Conservation (phyloP, 2,113 vertebrate species). For the Maylandia zebra region DNA sequence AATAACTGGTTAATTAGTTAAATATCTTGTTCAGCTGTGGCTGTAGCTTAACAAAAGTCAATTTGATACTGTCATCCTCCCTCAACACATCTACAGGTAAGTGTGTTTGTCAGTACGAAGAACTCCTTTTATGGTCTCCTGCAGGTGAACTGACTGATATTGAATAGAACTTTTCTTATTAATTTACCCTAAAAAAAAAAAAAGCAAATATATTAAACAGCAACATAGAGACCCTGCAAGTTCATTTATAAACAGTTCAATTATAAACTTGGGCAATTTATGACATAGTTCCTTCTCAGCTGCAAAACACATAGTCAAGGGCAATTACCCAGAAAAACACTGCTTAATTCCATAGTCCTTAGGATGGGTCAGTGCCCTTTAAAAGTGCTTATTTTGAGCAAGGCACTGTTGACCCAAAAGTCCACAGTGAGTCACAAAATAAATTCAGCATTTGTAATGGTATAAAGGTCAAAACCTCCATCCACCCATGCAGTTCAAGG, state of each 20-base stretch:
- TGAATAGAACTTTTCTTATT: background rate
- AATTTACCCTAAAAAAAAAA: background rate
- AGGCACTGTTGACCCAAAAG: background rate
- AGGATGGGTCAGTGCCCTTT: background rate
- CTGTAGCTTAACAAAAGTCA: background rate
- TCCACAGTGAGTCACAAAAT: background rate
- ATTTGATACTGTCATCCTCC: background rate
- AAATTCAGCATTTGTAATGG: background rate
- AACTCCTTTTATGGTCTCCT: background rate
- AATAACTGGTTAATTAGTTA: background rate
- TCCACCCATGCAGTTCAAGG: background rate
- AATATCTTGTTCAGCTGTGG: background rate
- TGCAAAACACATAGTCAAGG: background rate
- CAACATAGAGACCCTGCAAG: background rate
- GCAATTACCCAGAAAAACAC: background rate
- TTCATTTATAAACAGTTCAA: background rate
- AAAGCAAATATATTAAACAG: background rate
- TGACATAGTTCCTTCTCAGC: background rate
- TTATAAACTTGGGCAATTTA: background rate
- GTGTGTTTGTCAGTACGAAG: background rate
- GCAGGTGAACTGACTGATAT: background rate
- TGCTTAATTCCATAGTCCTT: background rate
- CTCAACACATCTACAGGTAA: background rate
- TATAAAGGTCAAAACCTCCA: background rate
- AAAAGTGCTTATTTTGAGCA: background rate